phyloP scores from a whole-genome alignment of 2,888 invertebrate genomes.

The Aporophyla nigra region DNA sequence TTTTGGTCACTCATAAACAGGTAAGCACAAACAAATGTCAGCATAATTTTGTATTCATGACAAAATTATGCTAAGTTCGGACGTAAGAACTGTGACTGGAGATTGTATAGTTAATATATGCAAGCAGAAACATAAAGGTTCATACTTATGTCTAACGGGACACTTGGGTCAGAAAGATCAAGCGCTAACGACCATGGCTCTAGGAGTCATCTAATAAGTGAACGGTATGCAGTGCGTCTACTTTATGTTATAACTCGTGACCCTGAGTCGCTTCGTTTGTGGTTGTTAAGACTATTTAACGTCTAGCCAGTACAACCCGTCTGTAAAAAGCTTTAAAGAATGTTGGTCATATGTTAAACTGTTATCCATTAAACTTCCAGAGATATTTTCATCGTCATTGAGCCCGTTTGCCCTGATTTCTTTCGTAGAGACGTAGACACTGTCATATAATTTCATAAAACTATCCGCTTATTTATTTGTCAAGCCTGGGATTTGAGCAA shows the following conservation, averaged over 20 bases:
- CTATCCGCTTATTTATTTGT: neutral
- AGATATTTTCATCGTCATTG: neutral
- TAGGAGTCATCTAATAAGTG: conserved; percentile 50
- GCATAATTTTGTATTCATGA: conserved; percentile 52
- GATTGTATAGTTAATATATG: conserved; percentile 49
- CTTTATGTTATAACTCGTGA: conserved; percentile 45
- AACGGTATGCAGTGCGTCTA: conserved; percentile 49
- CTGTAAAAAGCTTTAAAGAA: conserved; percentile 7
- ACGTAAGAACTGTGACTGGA: conserved; percentile 45
- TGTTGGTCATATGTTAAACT: neutral
- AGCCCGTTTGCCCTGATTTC: neutral
- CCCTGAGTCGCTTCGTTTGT: conserved; percentile 21
- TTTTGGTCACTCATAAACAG: conserved; percentile 28
- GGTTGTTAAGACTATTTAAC: conserved; percentile 36
- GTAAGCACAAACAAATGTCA: conserved; percentile 29
- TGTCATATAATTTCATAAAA: neutral
- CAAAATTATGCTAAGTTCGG: conserved; percentile 55
- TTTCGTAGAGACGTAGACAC: neutral
- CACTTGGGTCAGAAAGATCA: conserved; percentile 60
- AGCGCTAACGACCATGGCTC: conserved; percentile 55
- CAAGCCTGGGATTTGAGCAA: neutral
- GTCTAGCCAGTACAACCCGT: conserved; percentile 25
- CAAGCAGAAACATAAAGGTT: conserved; percentile 56
- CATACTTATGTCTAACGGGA: conserved; percentile 57
- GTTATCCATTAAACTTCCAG: neutral